A percentile compares a stretch with the other conserved stretches of the same genome.
These are phyloP conservation scores for Stenopsyche tienmushanensis DNA, from an alignment of 1,140 invertebrate species.

Conservation along the genomic window DNA sequence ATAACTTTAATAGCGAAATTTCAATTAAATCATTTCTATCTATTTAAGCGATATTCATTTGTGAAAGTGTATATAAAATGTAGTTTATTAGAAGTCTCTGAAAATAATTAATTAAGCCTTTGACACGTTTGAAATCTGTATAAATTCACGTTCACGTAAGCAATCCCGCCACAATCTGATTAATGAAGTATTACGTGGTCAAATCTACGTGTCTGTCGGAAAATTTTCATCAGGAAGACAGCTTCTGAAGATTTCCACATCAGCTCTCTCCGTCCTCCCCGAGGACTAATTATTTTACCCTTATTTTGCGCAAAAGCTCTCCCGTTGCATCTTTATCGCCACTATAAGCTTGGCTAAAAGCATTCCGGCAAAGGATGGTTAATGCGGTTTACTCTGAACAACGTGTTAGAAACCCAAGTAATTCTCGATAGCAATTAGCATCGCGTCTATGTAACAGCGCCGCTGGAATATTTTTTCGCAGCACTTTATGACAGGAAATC, in stretches of 20 bases:
- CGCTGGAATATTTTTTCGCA: neutral
- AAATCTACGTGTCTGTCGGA: neutral
- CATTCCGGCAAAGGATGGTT: neutral
- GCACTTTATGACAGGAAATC: neutral
- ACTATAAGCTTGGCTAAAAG: slow-evolving; percentile 13
- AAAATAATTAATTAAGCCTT: neutral
- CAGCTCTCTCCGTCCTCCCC: neutral
- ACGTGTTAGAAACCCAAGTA: neutral
- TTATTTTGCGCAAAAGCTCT: slow-evolving; percentile 12
- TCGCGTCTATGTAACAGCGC: neutral
- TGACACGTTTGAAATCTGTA: neutral
- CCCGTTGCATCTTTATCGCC: slow-evolving; percentile 19
- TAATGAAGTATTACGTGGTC: neutral
- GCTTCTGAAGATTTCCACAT: neutral
- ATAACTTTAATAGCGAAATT: no score
- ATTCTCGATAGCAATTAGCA: neutral
- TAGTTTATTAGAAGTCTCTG: no score
- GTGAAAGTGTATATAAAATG: no score
- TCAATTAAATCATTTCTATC: no score
- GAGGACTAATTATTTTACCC: slow-evolving; percentile 13
- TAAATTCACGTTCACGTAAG: neutral
- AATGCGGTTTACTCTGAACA: neutral
- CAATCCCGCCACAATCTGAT: neutral
- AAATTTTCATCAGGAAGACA: neutral
- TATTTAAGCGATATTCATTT: no score